phyloP scores from a whole-genome alignment of 2,888 invertebrate genomes.

The Asteroscopus sphinx region DNA sequence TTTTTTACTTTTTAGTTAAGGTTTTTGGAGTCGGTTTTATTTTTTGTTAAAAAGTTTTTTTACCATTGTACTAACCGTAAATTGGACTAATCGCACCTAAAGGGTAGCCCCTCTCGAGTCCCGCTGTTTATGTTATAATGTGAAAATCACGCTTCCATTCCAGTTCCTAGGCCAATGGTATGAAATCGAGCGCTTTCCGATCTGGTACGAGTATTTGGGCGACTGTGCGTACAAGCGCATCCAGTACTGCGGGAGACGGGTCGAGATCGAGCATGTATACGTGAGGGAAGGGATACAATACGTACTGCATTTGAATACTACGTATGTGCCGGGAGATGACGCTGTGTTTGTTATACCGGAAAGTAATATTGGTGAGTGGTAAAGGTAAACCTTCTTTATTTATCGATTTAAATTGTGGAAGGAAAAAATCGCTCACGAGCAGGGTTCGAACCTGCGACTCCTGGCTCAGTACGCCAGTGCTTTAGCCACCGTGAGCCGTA shows the following conservation, averaged over 20 bases:
- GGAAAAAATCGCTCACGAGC: too few species aligned
- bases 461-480: too few species aligned
- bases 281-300: constrained; percentile 74
- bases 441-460: too few species aligned
- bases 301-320: constrained; percentile 77
- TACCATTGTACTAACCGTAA: too few species aligned
- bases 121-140: not conserved
- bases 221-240: constrained; percentile 78
- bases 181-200: constrained; percentile 79
- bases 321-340: constrained; percentile 78
- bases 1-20: too few species aligned
- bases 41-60: too few species aligned
- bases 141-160: constrained; percentile 34
- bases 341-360: constrained; percentile 75
- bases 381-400: too few species aligned
- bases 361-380: constrained; percentile 81
- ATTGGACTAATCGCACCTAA: too few species aligned
- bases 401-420: too few species aligned
- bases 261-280: constrained; percentile 78
- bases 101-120: too few species aligned
- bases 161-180: constrained; percentile 85
- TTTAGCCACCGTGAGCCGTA: too few species aligned
- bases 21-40: too few species aligned
- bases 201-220: constrained; percentile 78
- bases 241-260: constrained; percentile 73